Conservation (phyloP, 2,888 invertebrate species). For the Microchrysa polita region DNA sequence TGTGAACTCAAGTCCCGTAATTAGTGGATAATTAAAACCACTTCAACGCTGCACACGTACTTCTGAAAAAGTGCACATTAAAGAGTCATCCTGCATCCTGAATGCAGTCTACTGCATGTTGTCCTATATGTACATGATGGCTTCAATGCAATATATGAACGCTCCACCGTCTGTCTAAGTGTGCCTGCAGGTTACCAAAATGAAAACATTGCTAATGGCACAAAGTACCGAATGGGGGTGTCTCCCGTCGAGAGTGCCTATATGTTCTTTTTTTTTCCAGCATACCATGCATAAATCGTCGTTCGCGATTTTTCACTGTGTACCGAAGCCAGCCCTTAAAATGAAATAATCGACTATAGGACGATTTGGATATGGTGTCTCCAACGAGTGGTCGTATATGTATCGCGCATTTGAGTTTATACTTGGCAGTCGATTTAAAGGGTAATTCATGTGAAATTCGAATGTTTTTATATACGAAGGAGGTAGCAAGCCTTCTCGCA, state of each 20-base stretch:
- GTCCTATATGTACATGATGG: too few relatives aligned
- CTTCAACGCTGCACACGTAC: background rate
- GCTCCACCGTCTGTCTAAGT: background rate
- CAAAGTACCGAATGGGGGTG: slow-evolving; percentile 10
- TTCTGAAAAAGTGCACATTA: slow-evolving; percentile 32
- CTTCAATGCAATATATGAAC: background rate
- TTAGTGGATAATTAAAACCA: slow-evolving; percentile 42
- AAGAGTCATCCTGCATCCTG: slow-evolving; percentile 23
- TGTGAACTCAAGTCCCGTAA: slow-evolving; percentile 33
- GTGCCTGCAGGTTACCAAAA: slow-evolving; percentile 10
- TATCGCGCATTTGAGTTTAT: background rate
- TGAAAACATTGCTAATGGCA: slow-evolving; percentile 35
- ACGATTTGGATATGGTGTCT: background rate
- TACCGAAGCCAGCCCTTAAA: slow-evolving; percentile 9
- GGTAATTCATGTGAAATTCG: slow-evolving; percentile 26
- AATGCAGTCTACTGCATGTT: background rate
- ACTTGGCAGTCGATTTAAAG: slow-evolving; percentile 33
- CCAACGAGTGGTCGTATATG: background rate
- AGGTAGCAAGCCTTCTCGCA: background rate
- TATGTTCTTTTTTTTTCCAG: slow-evolving; percentile 4
- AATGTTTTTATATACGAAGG: too few relatives aligned
- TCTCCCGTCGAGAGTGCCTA: slow-evolving; percentile 19
- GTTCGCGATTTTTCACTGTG: background rate
- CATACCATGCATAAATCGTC: background rate
- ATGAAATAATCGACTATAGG: slow-evolving; percentile 23